These are phyloP conservation scores for Scalopus aquaticus DNA, from an alignment of 2,113 vertebrate genomes.

Conservation along the genomic window DNA sequence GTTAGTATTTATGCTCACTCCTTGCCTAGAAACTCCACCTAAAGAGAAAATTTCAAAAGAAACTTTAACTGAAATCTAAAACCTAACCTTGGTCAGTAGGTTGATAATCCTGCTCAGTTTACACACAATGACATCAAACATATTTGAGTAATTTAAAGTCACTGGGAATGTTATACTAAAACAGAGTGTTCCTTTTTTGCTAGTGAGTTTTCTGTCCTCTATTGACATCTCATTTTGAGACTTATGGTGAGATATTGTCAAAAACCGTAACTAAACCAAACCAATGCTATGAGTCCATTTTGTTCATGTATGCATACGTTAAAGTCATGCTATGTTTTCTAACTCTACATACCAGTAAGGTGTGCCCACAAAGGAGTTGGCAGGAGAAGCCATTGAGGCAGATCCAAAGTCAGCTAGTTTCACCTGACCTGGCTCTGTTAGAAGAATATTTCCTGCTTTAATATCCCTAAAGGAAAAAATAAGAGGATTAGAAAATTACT, in stretches of 20 bases:
- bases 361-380: constrained; percentile 99
- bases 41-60: constrained; percentile 66
- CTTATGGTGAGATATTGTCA: not conserved
- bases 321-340: not conserved
- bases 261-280: not conserved
- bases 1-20: constrained; percentile 15
- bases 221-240: constrained; percentile 9
- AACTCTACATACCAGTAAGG: constrained; percentile 95
- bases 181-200: not conserved
- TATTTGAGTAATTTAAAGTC: constrained; percentile 42
- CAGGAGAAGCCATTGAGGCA: constrained; percentile 97
- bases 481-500: constrained; percentile 42
- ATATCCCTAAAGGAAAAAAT: constrained; percentile 91
- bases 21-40: constrained; percentile 49
- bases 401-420: constrained; percentile 99
- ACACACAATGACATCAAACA: constrained; percentile 47
- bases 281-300: not conserved
- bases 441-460: constrained; percentile 99
- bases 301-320: not conserved
- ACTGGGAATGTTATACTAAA: constrained; percentile 29
- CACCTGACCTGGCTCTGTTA: constrained; percentile 98
- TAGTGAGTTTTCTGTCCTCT: constrained; percentile 30
- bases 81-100: constrained; percentile 14
- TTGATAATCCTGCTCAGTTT: constrained; percentile 62
- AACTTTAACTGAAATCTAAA: constrained; percentile 61